A percentile compares a stretch with the other conserved stretches of the same genome.
Evolutionary conservation across 2,888 invertebrate genomes (phyloP).

Genomic region (Mystacides longicornis): DNA sequence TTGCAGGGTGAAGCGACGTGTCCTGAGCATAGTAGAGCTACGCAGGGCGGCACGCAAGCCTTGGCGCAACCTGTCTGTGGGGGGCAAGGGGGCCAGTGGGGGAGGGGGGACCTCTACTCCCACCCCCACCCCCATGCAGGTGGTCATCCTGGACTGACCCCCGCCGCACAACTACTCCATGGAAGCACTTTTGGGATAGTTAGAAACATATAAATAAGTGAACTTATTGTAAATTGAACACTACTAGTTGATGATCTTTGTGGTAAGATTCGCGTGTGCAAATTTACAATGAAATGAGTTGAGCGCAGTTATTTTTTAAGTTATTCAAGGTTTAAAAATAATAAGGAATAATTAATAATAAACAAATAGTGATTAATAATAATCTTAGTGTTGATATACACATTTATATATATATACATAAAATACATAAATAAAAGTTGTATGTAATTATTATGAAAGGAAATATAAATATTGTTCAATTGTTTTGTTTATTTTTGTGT

Average conservation of each 20-base stretch:
- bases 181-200: slow-evolving; percentile 56
- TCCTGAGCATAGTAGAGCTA: slow-evolving; percentile 69
- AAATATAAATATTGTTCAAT: too few species aligned
- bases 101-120: slow-evolving; percentile 39
- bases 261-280: too few species aligned
- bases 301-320: slow-evolving; percentile 26
- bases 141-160: slow-evolving; percentile 70
- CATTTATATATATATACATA: not conserved
- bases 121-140: slow-evolving; percentile 53
- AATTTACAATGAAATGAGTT: slow-evolving; percentile 18
- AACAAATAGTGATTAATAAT: slow-evolving; percentile 18
- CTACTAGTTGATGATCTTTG: slow-evolving; percentile 19
- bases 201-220: not conserved
- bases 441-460: too few species aligned
- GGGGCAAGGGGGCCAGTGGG: slow-evolving; percentile 34
- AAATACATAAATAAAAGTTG: not conserved
- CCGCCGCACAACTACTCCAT: slow-evolving; percentile 56
- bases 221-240: slow-evolving; percentile 5
- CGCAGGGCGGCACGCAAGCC: slow-evolving; percentile 81
- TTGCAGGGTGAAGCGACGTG: slow-evolving; percentile 72
- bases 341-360: not conserved
- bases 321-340: slow-evolving; percentile 24
- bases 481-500: too few species aligned
- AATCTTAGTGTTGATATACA: slow-evolving; percentile 22
- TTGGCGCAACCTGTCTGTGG: slow-evolving; percentile 54